Base-by-base conservation (phyloP, 2,888 invertebrate species). In the Drosophila nr. perissopoda region DNA sequence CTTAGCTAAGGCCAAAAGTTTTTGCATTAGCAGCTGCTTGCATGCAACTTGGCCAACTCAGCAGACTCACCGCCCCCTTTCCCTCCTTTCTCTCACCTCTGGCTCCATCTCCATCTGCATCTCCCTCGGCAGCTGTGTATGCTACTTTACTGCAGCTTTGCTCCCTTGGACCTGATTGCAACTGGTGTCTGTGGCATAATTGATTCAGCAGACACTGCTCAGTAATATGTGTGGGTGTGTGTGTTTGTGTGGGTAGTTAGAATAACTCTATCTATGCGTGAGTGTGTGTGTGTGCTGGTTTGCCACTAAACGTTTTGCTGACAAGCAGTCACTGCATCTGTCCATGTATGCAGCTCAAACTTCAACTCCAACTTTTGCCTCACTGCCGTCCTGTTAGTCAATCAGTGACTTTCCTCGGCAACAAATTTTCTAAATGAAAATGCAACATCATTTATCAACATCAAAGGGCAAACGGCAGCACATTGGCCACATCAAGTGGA, bases 391-490 rank as follows among this genome's bases (percentile, higher is more conserved):
- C 86, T 86, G 82, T 79, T 82, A 86, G 85, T 86, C 88, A 86
- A 86, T 86, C 88, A 86, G 88, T 88, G 87, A 83, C 73, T 88
- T 85, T 86, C 85, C 86, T 88, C 80, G 70, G 79, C 83, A 87
- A 79, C 86, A 86, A 86, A 89, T 89, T 89, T 80, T 78, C 76
- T 63, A 86, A 87, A 89, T 87, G 89, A 87, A 88, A 88, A 89
- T 88, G 89, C 89, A 85, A 82, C 88, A 88, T 88, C 87, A 88
- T 89, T 88, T 88, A 88, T 88, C 87, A 88, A 82, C 83, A 89
- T 87, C 88, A 88, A 61, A 52, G 40, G 40, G 68, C 78, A 76
- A 82, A 78, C 78, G 70, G 85, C 83, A 87, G 88, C 88, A 82
- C 76, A 84, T 82, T 81, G 88, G 79, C 76, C 70, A 53, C 83